A percentile compares a stretch with the other conserved stretches of the same genome.
phyloP scores from a whole-genome alignment of 2,888 invertebrate species.

The Caenorhabditis afra region DNA sequence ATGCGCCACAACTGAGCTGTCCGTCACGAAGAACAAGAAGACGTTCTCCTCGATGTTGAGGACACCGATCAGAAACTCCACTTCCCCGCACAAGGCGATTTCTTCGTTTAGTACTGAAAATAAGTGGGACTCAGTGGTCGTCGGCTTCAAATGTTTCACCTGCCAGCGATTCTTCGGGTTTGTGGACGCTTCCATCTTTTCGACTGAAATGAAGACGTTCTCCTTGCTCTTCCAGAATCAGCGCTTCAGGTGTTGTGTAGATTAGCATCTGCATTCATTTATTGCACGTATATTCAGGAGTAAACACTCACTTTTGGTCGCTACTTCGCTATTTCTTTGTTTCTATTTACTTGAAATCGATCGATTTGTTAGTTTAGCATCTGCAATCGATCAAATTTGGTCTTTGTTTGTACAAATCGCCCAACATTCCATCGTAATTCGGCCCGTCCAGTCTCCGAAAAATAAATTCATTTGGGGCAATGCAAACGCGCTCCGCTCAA shows the following conservation, averaged over 20 bases:
- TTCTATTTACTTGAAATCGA: background rate
- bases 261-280: constrained; percentile 46
- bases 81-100: constrained; percentile 54
- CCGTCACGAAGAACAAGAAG: constrained; percentile 68
- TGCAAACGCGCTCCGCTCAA: constrained; percentile 41
- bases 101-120: constrained; percentile 35
- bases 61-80: constrained; percentile 67
- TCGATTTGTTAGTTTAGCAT: constrained; percentile 38
- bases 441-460: constrained; percentile 13
- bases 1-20: constrained; percentile 62
- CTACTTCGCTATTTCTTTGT: background rate
- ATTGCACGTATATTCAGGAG: background rate
- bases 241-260: constrained; percentile 28
- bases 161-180: constrained; percentile 19
- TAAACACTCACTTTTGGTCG: constrained; percentile 11
- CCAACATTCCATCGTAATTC: constrained; percentile 26
- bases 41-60: constrained; percentile 60
- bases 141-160: background rate
- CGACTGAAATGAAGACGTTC: constrained; percentile 40
- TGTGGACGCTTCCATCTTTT: constrained; percentile 28
- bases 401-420: constrained; percentile 49
- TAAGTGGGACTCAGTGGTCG: no score
- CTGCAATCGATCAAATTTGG: constrained; percentile 24
- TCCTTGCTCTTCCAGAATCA: constrained; percentile 48
- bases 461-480: background rate